Percentiles rank a stretch among this genome's conserved stretches.
These are phyloP conservation scores for Myripristis murdjan DNA, from an alignment of 2,797 vertebrate genomes.

Conservation along the genomic window DNA sequence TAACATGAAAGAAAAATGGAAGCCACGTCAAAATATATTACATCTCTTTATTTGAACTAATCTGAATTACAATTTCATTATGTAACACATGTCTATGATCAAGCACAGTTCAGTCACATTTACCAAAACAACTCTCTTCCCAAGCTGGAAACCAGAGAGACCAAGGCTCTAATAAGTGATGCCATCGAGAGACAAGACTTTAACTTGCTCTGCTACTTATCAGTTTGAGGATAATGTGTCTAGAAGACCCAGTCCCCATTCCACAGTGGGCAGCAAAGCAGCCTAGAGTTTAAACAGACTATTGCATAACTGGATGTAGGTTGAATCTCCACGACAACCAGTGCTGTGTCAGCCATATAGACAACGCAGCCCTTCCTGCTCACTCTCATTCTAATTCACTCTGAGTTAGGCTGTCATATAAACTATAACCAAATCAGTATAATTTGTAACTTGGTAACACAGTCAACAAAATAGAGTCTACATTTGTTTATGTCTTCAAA, in stretches of 20 bases:
- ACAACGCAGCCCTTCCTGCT: no score
- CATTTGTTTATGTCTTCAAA: neutral
- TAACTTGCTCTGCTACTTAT: neutral
- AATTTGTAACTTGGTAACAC: neutral
- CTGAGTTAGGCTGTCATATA: no score
- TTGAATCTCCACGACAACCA: neutral
- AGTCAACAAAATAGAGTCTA: neutral
- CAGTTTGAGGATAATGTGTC: no score
- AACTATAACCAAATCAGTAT: no score
- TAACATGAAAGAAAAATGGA: neutral
- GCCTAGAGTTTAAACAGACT: neutral
- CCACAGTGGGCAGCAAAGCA: neutral
- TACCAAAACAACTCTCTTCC: neutral
- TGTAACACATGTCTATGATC: neutral
- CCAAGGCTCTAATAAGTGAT: no score
- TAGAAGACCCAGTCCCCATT: neutral
- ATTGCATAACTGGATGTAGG: neutral
- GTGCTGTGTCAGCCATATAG: neutral
- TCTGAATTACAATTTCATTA: no score
- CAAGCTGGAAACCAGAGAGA: neutral
- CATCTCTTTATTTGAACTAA: neutral
- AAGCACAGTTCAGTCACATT: neutral
- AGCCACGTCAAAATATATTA: neutral
- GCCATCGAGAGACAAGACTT: no score
- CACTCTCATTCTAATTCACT: no score